A percentile compares a stretch with the other conserved stretches of the same genome.
These are phyloP conservation scores for Pseudococcus longispinus DNA, from an alignment of 2,888 invertebrate genomes.

Conservation along the genomic window DNA sequence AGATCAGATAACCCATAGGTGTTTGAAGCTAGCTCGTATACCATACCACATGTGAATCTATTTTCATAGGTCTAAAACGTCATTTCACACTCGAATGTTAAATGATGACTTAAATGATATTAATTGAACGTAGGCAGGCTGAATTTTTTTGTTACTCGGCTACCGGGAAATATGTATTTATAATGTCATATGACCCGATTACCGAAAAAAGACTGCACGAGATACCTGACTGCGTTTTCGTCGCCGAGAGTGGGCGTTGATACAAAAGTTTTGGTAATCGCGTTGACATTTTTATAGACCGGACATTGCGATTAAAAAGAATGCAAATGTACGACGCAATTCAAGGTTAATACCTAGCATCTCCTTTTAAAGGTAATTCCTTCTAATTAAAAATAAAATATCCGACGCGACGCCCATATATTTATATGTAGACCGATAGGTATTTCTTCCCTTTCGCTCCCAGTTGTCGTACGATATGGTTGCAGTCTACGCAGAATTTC, in stretches of 20 bases:
- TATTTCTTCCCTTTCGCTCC: background rate
- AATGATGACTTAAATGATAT: background rate
- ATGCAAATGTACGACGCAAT: background rate
- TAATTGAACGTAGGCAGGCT: slow-evolving; percentile 15
- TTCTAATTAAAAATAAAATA: slow-evolving; percentile 36
- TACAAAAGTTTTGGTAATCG: slow-evolving; percentile 6
- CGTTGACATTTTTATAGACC: slow-evolving; percentile 37
- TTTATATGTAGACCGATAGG: background rate
- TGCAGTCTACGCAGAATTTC: background rate
- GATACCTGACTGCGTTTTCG: background rate
- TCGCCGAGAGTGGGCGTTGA: background rate
- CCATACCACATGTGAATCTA: background rate
- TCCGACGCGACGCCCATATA: background rate
- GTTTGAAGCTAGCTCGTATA: too few relatives aligned
- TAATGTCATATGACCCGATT: background rate
- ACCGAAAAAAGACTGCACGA: background rate
- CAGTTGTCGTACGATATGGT: background rate
- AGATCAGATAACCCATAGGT: background rate
- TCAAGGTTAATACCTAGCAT: slow-evolving; percentile 2
- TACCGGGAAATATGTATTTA: background rate
- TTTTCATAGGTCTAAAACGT: background rate
- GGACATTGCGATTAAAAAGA: background rate
- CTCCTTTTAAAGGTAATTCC: slow-evolving; percentile 20
- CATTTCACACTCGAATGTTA: background rate
- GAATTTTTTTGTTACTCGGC: background rate